phyloP scores from a whole-genome alignment of 2,888 invertebrate species.

The Embidobia sp. region DNA sequence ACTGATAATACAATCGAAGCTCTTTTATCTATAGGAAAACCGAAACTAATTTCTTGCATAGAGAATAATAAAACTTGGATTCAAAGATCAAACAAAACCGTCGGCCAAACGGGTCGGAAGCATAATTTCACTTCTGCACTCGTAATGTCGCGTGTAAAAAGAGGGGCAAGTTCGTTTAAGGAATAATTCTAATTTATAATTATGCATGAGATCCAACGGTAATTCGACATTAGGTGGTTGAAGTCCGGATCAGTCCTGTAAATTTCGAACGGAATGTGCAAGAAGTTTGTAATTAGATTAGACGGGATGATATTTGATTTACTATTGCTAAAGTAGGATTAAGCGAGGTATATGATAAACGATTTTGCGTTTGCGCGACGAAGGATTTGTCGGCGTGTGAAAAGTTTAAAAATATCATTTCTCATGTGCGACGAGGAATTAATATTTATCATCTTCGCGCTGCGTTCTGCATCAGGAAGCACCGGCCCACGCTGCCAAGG shows the following conservation, averaged over 20 bases:
- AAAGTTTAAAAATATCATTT: slow-evolving; percentile 24
- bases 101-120: too few relatives aligned
- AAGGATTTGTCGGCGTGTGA: slow-evolving; percentile 34
- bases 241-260: slow-evolving; percentile 12
- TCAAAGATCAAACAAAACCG: too few relatives aligned
- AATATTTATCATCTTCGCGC: slow-evolving; percentile 27
- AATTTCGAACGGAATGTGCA: slow-evolving; percentile 14
- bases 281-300: slow-evolving; percentile 38
- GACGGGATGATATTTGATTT: slow-evolving; percentile 33
- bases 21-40: too few relatives aligned
- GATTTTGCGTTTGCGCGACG: neutral
- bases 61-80: too few relatives aligned
- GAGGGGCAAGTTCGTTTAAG: too few relatives aligned
- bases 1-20: too few relatives aligned
- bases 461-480: slow-evolving; percentile 13
- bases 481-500: neutral
- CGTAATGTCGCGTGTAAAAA: too few relatives aligned
- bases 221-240: slow-evolving; percentile 16
- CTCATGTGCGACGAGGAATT: slow-evolving; percentile 17
- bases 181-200: too few relatives aligned
- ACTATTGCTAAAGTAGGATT: slow-evolving; percentile 25
- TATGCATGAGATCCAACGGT: too few relatives aligned
- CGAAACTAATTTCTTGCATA: too few relatives aligned
- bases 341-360: slow-evolving; percentile 15
- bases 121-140: too few relatives aligned